Evolutionary conservation across 2,113 vertebrate genomes (phyloP), one percentile per base, ranked within the genome.

Genomic region (Sander lucioperca): DNA sequence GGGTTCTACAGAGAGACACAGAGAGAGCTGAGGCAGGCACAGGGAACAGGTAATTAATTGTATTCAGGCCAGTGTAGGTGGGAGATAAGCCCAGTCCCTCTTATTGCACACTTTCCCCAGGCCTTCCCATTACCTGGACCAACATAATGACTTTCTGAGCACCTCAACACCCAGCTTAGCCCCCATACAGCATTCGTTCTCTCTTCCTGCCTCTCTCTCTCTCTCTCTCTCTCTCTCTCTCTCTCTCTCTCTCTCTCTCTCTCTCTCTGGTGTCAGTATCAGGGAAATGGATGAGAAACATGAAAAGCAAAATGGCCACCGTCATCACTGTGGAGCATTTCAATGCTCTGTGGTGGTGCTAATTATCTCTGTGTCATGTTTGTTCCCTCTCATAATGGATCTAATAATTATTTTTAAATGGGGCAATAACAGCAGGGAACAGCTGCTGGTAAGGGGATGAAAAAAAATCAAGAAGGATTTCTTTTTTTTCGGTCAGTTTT

Each of bases 61-160:
- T 77, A 78, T 90, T 88, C 78, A 80, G 86, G 84, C 76, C 83
- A 77, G 78, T 86, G 81, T 72, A 54, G 87, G 89, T 88, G 86
- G 88, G 78, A 90, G 90, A 91, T 92, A 93, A 93, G 89, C 82
- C 62, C 1, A 62, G 73, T 74, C 67, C 66, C 59, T 85, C 80
- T 75, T 86, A 88, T 88, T 90, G 77, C 79, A 86, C 77, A 79
- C 72, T 77, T 77, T 90, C 82, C 86, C 67, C 79, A 90, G 86
- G 75, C 78, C 81, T 76, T 77, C 78, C 83, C 67, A 86, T 90
- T 92, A 88, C 85, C 84, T 86, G 74, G 78, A 89, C 88, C 81
- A 77, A 83, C 86, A 77, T 91, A 93, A 93, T 91, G 88, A 88
- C 82, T 86, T 83, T 73, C 61, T 90, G 88, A 93, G 90, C 86